Conservation (phyloP, 1,140 invertebrate genomes). For the Maniola jurtina region DNA sequence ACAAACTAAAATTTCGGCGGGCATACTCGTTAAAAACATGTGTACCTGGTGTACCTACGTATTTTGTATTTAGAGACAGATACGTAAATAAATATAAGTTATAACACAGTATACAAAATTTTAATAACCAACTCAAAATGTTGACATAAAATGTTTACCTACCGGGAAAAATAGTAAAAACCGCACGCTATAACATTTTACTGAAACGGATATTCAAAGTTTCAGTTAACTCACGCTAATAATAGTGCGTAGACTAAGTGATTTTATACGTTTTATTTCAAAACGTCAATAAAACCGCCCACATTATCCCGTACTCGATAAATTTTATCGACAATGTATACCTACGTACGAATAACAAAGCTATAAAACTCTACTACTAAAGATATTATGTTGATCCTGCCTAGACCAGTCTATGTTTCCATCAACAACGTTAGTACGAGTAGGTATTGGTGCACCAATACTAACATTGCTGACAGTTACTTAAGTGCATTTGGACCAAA, state of each 20-base stretch:
- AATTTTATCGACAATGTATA: constrained; percentile 46
- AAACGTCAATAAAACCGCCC: constrained; percentile 49
- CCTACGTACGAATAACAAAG: constrained; percentile 19
- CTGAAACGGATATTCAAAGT: neutral
- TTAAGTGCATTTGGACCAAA: too few species aligned
- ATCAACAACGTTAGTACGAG: too few species aligned
- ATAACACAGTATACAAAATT: neutral
- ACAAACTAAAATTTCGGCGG: constrained; percentile 4
- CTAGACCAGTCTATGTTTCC: neutral
- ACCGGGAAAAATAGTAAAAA: constrained; percentile 1
- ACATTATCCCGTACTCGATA: constrained; percentile 33
- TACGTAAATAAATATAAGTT: too few species aligned
- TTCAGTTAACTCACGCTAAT: neutral
- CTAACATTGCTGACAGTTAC: too few species aligned
- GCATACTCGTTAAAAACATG: neutral
- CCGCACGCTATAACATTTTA: neutral
- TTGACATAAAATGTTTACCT: neutral
- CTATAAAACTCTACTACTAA: constrained; percentile 9
- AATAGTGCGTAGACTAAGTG: neutral
- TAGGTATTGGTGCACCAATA: too few species aligned
- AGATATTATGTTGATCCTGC: neutral
- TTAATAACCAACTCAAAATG: neutral
- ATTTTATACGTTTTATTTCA: constrained; percentile 39
- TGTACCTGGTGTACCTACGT: neutral
- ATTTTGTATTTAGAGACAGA: too few species aligned